Evolutionary conservation across 1,140 invertebrate genomes (phyloP).

Genomic region (Conus ventricosus): DNA sequence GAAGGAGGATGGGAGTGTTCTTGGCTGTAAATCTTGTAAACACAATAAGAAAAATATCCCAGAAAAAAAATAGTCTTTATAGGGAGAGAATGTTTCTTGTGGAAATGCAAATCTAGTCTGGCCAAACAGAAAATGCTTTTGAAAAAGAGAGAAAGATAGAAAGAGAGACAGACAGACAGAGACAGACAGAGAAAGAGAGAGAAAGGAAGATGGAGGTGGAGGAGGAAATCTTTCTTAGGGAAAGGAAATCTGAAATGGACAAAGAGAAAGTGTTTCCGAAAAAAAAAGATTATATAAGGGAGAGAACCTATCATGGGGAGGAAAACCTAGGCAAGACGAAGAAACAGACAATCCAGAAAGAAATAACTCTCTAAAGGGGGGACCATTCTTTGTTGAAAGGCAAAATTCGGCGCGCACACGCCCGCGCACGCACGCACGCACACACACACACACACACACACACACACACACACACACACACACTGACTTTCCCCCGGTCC

Average conservation of each 20-base stretch:
- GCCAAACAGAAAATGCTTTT: no score
- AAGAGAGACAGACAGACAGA: no score
- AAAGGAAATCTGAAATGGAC: background rate
- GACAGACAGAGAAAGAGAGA: no score
- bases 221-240: background rate
- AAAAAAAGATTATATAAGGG: background rate
- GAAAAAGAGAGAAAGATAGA: no score
- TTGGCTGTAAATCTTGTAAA: no score
- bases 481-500: background rate
- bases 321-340: background rate
- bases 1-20: no score
- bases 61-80: no score
- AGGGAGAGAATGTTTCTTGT: no score
- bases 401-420: background rate
- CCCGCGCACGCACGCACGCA: background rate
- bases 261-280: background rate
- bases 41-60: no score
- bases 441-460: slow-evolving; percentile 18
- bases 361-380: background rate
- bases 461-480: slow-evolving; percentile 22
- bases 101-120: no score
- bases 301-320: background rate
- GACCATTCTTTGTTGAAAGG: no score
- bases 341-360: background rate
- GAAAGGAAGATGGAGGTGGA: background rate